These are phyloP conservation scores for Cliona cf. orientalis DNA, from an alignment of 37 sponge, comb jelly and placozoan genomes.

Conservation along the genomic window DNA sequence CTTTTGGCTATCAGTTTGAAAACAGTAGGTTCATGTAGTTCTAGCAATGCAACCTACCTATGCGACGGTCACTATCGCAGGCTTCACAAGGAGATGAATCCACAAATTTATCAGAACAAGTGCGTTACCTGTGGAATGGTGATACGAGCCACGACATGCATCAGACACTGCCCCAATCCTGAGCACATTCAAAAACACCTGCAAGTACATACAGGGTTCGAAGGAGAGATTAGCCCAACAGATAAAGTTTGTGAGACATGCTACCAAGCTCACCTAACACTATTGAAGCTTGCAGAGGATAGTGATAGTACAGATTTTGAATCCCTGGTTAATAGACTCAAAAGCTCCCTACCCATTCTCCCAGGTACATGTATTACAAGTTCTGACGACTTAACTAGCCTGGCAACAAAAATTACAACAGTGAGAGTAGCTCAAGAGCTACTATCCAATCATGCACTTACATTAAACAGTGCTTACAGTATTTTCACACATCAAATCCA, in stretches of 20 bases:
- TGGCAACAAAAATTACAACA: background rate
- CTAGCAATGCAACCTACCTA: background rate
- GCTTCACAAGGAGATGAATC: background rate
- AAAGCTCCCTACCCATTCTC: background rate
- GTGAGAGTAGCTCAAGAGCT: background rate
- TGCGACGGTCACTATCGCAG: background rate
- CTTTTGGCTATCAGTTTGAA: no score
- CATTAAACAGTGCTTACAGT: background rate
- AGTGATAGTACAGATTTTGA: background rate
- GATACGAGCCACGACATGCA: background rate
- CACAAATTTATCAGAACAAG: background rate
- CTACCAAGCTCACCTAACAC: background rate
- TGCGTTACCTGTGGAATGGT: background rate
- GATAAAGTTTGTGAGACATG: background rate
- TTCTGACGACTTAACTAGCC: no score
- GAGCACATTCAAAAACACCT: background rate
- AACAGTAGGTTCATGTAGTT: background rate
- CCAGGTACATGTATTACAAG: background rate
- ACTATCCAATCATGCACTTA: background rate
- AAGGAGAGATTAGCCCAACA: background rate
- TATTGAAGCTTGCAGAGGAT: background rate
- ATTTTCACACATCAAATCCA: background rate
- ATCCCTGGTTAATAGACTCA: background rate
- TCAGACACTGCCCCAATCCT: background rate
- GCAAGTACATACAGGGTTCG: no score